phyloP scores from a whole-genome alignment of 2,797 vertebrate genomes.

The Hafferia zeledoni region DNA sequence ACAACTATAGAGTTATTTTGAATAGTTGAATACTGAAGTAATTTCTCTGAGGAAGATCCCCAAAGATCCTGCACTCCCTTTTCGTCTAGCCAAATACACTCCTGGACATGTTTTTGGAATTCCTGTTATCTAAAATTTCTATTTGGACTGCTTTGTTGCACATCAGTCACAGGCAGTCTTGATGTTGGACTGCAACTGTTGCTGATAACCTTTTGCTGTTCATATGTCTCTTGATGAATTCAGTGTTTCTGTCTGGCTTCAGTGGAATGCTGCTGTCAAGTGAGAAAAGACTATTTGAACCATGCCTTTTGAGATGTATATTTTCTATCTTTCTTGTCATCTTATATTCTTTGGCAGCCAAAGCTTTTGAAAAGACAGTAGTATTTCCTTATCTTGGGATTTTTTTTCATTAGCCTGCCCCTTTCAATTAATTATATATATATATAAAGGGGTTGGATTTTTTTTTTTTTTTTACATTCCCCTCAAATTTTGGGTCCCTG shows the following conservation, averaged over 20 bases:
- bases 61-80: neutral
- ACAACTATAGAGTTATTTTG: neutral
- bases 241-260: neutral
- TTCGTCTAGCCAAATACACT: neutral
- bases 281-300: neutral
- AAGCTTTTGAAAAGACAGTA: neutral
- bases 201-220: neutral
- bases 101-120: neutral
- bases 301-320: neutral
- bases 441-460: neutral
- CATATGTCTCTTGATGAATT: neutral
- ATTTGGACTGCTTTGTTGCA: neutral
- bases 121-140: neutral
- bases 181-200: neutral
- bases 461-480: neutral
- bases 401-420: neutral
- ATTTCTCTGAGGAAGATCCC: neutral
- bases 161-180: neutral
- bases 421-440: neutral
- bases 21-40: neutral
- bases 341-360: neutral
- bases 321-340: neutral
- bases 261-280: neutral
- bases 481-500: neutral
- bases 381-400: neutral